A percentile compares a stretch with the other conserved stretches of the same genome.
These are phyloP conservation scores for Arctia plantaginis DNA, from an alignment of 2,888 invertebrate species.

Conservation along the genomic window DNA sequence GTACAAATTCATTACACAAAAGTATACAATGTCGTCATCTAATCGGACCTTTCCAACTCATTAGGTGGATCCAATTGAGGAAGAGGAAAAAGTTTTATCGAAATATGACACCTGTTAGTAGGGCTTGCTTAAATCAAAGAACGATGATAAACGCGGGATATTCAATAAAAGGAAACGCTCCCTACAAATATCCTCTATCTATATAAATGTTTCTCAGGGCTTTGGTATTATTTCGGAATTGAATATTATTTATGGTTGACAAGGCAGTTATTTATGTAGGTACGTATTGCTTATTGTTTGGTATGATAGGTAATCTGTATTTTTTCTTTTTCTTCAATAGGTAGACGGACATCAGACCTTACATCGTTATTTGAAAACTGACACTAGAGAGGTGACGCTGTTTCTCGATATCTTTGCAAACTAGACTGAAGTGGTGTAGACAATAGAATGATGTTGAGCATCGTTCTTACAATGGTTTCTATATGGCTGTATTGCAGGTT, in stretches of 20 bases:
- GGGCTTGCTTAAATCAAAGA: conserved; percentile 41
- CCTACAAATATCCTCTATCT: conserved; percentile 25
- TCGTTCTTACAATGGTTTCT: background rate
- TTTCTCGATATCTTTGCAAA: background rate
- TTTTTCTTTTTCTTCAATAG: background rate
- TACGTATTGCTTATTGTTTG: background rate
- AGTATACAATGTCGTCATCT: conserved; percentile 52
- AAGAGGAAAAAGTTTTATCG: conserved; percentile 57
- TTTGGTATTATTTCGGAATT: background rate
- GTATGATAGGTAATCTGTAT: background rate
- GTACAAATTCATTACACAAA: conserved; percentile 38
- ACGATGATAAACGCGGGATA: conserved; percentile 41
- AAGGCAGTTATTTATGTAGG: background rate
- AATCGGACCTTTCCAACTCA: conserved; percentile 67
- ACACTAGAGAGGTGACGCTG: background rate
- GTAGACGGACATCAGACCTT: background rate
- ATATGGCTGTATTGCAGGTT: no score
- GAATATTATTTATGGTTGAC: background rate
- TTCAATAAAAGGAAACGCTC: conserved; percentile 42
- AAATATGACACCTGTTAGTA: conserved; percentile 68
- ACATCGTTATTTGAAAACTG: background rate
- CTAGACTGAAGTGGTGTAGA: background rate
- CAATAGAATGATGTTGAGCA: background rate
- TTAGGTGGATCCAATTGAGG: conserved; percentile 62
- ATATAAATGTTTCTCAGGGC: conserved; percentile 24